Conservation (phyloP, 1,140 invertebrate genomes). For the Samia ricini region DNA sequence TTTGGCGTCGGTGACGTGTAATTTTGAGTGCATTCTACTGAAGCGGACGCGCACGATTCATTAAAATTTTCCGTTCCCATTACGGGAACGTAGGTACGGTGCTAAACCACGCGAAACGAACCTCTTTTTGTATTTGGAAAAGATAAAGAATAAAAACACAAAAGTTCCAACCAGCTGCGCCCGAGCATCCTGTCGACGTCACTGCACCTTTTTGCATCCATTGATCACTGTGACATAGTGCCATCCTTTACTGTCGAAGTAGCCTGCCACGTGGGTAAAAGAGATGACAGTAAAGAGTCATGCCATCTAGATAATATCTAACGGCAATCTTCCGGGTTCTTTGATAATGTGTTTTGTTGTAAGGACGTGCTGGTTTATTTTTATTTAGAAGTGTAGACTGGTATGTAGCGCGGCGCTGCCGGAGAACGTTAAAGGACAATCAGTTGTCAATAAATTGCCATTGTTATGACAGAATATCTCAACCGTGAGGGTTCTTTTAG, state of each 20-base stretch:
- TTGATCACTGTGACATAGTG: slow-evolving; percentile 46
- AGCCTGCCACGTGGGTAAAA: slow-evolving; percentile 24
- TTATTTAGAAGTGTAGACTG: slow-evolving; percentile 46
- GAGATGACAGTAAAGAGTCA: slow-evolving; percentile 41
- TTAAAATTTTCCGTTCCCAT: slow-evolving; percentile 73
- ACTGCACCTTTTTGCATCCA: slow-evolving; percentile 57
- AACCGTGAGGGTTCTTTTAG: slow-evolving; percentile 22
- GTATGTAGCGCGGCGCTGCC: slow-evolving; percentile 22
- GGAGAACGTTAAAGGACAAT: slow-evolving; percentile 27
- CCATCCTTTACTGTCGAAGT: slow-evolving; percentile 43
- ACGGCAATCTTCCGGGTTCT: slow-evolving; percentile 65
- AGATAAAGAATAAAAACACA: slow-evolving; percentile 62
- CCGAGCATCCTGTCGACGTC: slow-evolving; percentile 70
- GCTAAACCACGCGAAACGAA: slow-evolving; percentile 70
- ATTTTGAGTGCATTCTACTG: slow-evolving; percentile 54
- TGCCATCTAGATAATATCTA: slow-evolving; percentile 60
- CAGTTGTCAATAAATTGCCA: slow-evolving; percentile 52
- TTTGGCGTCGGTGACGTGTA: slow-evolving; percentile 39
- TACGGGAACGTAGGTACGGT: slow-evolving; percentile 65
- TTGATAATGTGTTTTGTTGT: slow-evolving; percentile 59
- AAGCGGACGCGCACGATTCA: slow-evolving; percentile 56
- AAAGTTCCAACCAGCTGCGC: slow-evolving; percentile 74
- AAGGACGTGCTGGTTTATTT: slow-evolving; percentile 47
- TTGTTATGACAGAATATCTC: slow-evolving; percentile 52
- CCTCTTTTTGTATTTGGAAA: slow-evolving; percentile 58